These are phyloP conservation scores for Tachypleus tridentatus DNA, from an alignment of 1,140 invertebrate genomes.

Conservation along the genomic window DNA sequence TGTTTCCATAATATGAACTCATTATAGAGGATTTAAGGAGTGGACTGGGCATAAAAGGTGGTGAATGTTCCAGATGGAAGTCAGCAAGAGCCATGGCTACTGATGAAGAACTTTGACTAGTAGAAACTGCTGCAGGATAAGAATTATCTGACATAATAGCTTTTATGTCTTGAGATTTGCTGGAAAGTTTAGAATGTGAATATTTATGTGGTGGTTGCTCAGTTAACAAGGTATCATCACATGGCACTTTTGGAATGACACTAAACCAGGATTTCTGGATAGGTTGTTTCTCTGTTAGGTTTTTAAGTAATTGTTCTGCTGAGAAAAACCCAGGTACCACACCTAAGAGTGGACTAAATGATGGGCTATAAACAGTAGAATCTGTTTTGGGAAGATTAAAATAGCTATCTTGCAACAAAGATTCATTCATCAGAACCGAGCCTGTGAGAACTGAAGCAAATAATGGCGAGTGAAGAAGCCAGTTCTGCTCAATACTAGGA, in stretches of 20 bases:
- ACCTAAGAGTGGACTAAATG: conserved; percentile 18
- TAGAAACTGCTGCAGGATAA: no score
- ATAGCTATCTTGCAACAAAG: conserved; percentile 13
- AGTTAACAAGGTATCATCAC: conserved; percentile 37
- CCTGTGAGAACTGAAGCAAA: conserved; percentile 23
- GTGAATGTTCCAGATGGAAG: no score
- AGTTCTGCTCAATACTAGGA: conserved; percentile 12
- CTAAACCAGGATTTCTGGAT: conserved; percentile 46
- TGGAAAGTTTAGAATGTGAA: no score
- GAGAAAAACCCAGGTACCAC: conserved; percentile 12
- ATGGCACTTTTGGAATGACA: conserved; percentile 47
- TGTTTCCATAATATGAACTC: no score
- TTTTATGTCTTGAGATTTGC: no score
- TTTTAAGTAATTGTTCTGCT: conserved; percentile 12
- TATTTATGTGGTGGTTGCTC: background rate
- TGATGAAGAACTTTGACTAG: no score
- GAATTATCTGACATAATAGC: no score
- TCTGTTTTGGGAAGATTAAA: conserved; percentile 1
- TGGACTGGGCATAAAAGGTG: no score
- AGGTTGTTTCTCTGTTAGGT: conserved; percentile 16
- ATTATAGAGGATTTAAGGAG: no score
- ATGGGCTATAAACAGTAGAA: conserved; percentile 2
- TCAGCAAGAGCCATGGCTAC: no score
- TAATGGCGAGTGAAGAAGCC: conserved; percentile 20
- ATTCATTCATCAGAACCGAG: conserved; percentile 21